phyloP scores from a whole-genome alignment of 1,140 invertebrate species.

The Cryptotermes secundus region DNA sequence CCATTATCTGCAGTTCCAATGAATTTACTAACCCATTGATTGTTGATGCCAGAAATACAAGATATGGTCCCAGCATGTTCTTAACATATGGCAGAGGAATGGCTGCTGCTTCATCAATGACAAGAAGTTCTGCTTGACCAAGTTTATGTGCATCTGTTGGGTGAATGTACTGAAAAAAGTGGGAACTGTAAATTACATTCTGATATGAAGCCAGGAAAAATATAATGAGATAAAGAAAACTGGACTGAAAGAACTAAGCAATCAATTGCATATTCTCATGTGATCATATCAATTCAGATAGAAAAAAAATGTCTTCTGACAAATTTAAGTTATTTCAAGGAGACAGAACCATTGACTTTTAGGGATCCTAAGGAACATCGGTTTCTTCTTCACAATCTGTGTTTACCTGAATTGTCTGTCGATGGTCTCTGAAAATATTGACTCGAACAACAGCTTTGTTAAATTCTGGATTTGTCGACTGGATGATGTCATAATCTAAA shows the following conservation, averaged over 20 bases:
- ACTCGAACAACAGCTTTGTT: constrained; percentile 95
- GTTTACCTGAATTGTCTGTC: constrained; percentile 92
- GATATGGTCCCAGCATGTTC: constrained; percentile 85
- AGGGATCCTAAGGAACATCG: no score
- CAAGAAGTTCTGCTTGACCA: constrained; percentile 89
- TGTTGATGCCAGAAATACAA: constrained; percentile 96
- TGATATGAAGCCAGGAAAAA: no score
- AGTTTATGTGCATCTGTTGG: constrained; percentile 87
- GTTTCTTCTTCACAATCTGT: neutral
- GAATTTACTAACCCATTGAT: constrained; percentile 74
- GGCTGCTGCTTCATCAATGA: constrained; percentile 99
- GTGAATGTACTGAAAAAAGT: constrained; percentile 79
- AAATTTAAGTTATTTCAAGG: no score
- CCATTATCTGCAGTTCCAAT: no score
- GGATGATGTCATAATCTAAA: constrained; percentile 92
- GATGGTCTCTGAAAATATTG: constrained; percentile 86
- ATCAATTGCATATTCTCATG: no score
- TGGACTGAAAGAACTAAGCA: no score
- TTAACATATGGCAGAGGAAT: constrained; percentile 95
- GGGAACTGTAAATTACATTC: neutral
- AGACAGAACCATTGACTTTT: no score
- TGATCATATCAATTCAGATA: no score
- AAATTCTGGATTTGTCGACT: constrained; percentile 94
- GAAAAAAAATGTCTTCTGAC: no score
- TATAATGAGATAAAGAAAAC: no score